Evolutionary conservation across 2,113 vertebrate species (phyloP).

Genomic region (Ursus arctos): DNA sequence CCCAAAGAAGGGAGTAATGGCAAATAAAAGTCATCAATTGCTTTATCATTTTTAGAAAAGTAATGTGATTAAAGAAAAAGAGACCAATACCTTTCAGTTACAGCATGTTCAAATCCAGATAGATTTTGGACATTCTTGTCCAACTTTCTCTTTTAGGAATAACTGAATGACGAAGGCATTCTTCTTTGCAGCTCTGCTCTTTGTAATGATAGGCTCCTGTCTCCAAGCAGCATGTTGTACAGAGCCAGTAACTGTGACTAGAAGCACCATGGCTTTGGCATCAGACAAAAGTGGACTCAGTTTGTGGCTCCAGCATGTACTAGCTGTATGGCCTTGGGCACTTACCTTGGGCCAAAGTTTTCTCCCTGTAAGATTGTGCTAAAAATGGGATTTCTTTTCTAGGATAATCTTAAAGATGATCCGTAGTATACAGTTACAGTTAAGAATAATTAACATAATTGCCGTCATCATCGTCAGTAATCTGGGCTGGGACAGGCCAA

Average conservation of each 20-base stretch:
- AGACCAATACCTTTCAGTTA: background rate
- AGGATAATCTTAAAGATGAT: background rate
- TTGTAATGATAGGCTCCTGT: background rate
- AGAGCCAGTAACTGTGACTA: background rate
- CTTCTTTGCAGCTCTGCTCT: background rate
- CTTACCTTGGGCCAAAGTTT: background rate
- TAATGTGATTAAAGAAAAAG: background rate
- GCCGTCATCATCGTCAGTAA: background rate
- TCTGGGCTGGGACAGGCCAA: background rate
- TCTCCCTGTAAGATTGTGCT: background rate
- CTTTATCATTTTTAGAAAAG: slow-evolving; percentile 51
- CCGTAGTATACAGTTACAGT: background rate
- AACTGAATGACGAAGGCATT: background rate
- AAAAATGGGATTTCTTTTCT: slow-evolving; percentile 2
- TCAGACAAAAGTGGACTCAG: background rate
- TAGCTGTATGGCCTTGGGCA: background rate
- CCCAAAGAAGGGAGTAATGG: background rate
- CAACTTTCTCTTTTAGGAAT: background rate
- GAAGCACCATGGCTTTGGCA: background rate
- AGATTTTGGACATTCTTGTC: background rate
- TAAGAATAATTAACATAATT: background rate
- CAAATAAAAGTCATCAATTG: slow-evolving; percentile 34
- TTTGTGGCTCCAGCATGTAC: background rate
- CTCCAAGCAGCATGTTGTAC: background rate
- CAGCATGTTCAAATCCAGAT: background rate